These are phyloP conservation scores for Nannospalax galili DNA, from an alignment of 2,113 vertebrate genomes.

Conservation along the genomic window DNA sequence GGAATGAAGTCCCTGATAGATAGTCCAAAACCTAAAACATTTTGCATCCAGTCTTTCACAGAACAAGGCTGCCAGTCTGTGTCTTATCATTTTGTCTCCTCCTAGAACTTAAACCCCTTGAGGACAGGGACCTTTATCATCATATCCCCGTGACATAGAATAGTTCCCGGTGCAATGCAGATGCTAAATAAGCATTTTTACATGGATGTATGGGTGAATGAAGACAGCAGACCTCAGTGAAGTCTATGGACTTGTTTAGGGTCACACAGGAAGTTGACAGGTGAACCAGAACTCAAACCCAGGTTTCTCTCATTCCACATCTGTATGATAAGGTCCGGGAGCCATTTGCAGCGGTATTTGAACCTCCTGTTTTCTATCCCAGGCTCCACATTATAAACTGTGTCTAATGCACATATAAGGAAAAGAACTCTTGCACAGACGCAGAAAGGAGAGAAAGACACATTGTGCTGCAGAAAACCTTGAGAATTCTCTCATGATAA, in stretches of 20 bases:
- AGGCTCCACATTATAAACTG: neutral
- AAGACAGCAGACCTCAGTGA: neutral
- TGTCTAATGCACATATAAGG: neutral
- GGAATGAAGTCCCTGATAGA: too few species aligned
- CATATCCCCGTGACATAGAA: neutral
- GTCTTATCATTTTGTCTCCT: neutral
- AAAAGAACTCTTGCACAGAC: neutral
- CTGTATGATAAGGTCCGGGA: neutral
- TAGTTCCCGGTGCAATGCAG: neutral
- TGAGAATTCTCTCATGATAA: neutral
- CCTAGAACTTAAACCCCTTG: neutral
- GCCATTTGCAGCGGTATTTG: neutral
- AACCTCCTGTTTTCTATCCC: neutral
- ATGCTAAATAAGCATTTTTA: slow-evolving; percentile 8
- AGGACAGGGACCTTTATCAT: neutral
- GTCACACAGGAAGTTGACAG: neutral
- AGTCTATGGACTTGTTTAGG: neutral
- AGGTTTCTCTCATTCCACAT: neutral
- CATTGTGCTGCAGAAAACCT: neutral
- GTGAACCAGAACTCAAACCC: neutral
- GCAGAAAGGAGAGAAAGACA: neutral
- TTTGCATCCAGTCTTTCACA: neutral
- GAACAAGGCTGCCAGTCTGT: neutral
- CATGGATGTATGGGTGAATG: neutral
- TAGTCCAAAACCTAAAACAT: neutral